Evolutionary conservation across 2,888 invertebrate genomes (phyloP), one percentile per base, ranked within the genome.

Genomic region (Malthinus seriepunctatus): DNA sequence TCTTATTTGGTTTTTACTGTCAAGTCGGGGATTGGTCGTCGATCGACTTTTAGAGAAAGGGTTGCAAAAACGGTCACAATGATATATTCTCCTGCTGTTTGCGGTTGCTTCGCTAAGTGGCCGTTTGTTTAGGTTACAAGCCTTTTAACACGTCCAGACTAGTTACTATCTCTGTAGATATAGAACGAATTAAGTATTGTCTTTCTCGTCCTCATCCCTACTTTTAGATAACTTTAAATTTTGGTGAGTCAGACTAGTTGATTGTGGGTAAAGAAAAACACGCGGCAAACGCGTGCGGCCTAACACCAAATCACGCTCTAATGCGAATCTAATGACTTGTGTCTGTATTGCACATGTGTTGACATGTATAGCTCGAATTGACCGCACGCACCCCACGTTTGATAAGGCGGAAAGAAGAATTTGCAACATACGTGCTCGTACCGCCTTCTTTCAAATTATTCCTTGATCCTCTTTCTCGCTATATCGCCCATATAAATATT

Each of bases 91-190:
- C 65, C 51, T 49, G 67, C 67, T 74, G 74, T 76, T 78, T 77
- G 78, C 70, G 77, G 78, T 75, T 72, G 71, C 70, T 66, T 64
- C 61, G 67, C 74, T 78, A 77, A 78, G 77, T 78, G 78, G 74
- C 77, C 76, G 77, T 78, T 77, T 76, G 73, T 78, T 77, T 74
- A 69, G 71, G 73, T 73, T 74, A 73, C 66, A 63, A 71, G 68
- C 74, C 77, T 78, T 77, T 77, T 77, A 78, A 70, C 76, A 73
- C 73, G 76, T 77, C 76, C 69, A 69, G 69, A 73, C 74, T 75
- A 73, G 72, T 78, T 77, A 75, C 71, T 72, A 70, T 73, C 71
- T 70, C 65, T 65, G 63, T 67, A 72, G 70, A 74, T 73, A 62
- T 59, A 55, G 62, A 51, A 60, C 63, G 62, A 23, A 65, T 65